phyloP scores from a whole-genome alignment of 1,140 invertebrate genomes.

The Gryon sp. region DNA sequence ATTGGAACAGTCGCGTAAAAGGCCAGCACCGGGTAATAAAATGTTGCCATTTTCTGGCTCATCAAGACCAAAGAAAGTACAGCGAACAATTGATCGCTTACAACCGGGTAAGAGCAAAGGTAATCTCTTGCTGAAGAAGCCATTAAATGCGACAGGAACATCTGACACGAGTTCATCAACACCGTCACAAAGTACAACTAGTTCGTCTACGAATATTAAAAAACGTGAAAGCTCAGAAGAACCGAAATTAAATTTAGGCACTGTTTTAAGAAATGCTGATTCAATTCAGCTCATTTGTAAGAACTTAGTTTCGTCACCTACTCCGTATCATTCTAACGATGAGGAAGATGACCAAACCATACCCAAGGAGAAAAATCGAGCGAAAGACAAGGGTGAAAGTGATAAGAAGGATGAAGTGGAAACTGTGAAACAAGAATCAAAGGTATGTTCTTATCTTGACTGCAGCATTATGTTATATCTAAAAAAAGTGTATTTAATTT shows the following conservation, averaged over 20 bases:
- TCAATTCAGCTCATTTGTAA: conserved; percentile 77
- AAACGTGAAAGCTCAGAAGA: conserved; percentile 80
- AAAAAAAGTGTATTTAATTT: too few species aligned
- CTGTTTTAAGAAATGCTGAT: conserved; percentile 84
- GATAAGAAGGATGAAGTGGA: conserved; percentile 10
- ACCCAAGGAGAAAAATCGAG: conserved; percentile 33
- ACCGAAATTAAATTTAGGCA: conserved; percentile 89
- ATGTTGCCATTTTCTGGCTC: conserved; percentile 75
- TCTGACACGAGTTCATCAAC: conserved; percentile 46
- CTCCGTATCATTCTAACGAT: conserved; percentile 74
- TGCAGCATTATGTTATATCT: too few species aligned
- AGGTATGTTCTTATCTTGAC: too few species aligned
- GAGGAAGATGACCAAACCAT: conserved; percentile 70
- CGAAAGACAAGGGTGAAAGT: conserved; percentile 28
- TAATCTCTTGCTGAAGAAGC: conserved; percentile 84
- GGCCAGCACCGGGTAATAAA: conserved; percentile 68
- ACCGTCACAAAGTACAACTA: conserved; percentile 29
- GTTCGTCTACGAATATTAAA: conserved; percentile 51
- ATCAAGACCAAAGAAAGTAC: conserved; percentile 85
- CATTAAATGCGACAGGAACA: conserved; percentile 54
- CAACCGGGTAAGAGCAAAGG: conserved; percentile 92
- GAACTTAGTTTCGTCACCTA: conserved; percentile 74
- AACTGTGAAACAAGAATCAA: conserved; percentile 35
- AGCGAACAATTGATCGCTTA: conserved; percentile 89
- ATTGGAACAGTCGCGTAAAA: conserved; percentile 67